A percentile compares a stretch with the other conserved stretches of the same genome.
phyloP scores from a whole-genome alignment of 2,797 vertebrate genomes.

The Catamblyrhynchus diadema region DNA sequence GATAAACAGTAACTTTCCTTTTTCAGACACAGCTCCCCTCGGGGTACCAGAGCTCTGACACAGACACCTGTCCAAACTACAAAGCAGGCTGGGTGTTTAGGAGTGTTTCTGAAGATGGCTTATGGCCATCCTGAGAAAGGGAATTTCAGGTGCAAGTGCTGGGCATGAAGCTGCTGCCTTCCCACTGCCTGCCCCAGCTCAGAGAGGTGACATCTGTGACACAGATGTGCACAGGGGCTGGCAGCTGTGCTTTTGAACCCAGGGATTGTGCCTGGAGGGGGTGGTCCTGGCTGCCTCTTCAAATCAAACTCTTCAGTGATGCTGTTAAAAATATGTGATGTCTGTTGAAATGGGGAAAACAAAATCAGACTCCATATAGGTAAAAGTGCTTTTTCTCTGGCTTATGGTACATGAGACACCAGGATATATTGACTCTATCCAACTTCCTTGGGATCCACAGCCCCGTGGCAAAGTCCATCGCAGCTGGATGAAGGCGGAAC shows the following conservation, averaged over 20 bases:
- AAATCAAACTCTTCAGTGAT: not conserved
- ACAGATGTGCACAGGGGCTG: not conserved
- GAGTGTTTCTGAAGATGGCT: not conserved
- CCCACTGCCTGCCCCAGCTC: not conserved
- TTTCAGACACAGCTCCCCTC: not conserved
- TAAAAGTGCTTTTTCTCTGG: not conserved
- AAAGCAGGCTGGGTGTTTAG: not conserved
- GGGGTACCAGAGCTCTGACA: not conserved
- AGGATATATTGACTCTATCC: not conserved
- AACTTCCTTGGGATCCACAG: not conserved
- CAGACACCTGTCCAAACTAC: not conserved
- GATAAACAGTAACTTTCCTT: not conserved
- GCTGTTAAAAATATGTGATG: not conserved
- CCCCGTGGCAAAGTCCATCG: not conserved
- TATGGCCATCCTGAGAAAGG: not conserved
- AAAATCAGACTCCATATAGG: fast-evolving
- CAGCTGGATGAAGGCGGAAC: not conserved
- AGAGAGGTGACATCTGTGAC: not conserved
- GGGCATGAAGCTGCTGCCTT: not conserved
- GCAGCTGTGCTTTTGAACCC: not conserved
- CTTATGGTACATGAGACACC: not conserved
- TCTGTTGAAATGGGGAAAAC: not conserved
- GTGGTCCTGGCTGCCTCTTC: not conserved
- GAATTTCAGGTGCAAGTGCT: fast-evolving
- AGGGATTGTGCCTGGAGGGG: not conserved